Evolutionary conservation across 2,888 invertebrate genomes (phyloP).

Genomic region (Galerucella pusilla): DNA sequence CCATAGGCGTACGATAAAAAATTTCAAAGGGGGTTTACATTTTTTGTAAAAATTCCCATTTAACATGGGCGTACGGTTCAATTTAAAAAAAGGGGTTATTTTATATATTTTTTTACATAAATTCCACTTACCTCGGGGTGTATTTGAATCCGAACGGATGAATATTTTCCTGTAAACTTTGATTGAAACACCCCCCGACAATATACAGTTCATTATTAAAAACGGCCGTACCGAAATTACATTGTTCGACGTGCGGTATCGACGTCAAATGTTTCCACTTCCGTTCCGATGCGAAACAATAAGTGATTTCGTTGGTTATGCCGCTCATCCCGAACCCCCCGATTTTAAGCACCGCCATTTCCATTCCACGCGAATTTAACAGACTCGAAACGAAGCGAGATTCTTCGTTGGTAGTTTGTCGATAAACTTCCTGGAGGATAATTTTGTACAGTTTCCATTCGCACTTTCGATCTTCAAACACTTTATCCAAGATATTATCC

Average conservation of each 20-base stretch:
- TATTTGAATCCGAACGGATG: constrained; percentile 78
- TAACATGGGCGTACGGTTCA: constrained; percentile 1
- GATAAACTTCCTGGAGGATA: constrained; percentile 61
- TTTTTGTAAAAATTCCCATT: too few relatives aligned
- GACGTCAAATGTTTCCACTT: constrained; percentile 75
- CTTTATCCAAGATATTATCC: constrained; percentile 55
- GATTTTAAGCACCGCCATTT: constrained; percentile 74
- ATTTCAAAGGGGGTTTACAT: too few relatives aligned
- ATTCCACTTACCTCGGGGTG: constrained; percentile 64
- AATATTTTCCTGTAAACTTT: constrained; percentile 74
- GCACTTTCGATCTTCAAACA: constrained; percentile 54
- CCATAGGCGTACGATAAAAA: too few relatives aligned
- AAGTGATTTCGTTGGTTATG: constrained; percentile 75
- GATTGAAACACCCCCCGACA: constrained; percentile 79
- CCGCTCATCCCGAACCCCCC: constrained; percentile 77
- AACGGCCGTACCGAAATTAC: constrained; percentile 78
- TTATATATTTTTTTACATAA: neutral
- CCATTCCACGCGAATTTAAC: constrained; percentile 76
- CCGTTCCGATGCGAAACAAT: constrained; percentile 70
- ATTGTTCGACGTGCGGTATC: constrained; percentile 80
- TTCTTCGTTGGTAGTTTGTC: constrained; percentile 50
- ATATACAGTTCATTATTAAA: constrained; percentile 76
- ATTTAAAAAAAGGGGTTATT: neutral
- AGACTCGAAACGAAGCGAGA: constrained; percentile 55
- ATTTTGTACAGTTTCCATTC: constrained; percentile 62